Conservation (phyloP, 2,888 invertebrate genomes). For the Platypus cylindrus region DNA sequence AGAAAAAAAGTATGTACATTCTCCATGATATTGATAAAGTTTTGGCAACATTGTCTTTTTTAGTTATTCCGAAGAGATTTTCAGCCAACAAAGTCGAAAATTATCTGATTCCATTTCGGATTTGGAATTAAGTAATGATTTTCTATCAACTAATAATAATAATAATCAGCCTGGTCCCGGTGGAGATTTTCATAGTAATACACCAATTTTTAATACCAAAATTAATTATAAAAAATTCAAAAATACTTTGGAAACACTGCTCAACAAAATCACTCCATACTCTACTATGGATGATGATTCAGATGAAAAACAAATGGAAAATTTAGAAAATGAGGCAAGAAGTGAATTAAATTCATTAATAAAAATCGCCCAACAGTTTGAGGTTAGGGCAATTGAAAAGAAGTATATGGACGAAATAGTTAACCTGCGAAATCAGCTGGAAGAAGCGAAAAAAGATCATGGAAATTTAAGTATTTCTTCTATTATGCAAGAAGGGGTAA, state of each 20-base stretch:
- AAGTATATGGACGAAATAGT: slow-evolving; percentile 39
- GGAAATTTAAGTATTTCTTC: slow-evolving; percentile 28
- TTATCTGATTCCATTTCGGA: slow-evolving; percentile 38
- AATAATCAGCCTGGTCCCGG: slow-evolving; percentile 24
- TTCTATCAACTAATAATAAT: slow-evolving; percentile 22
- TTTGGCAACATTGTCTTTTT: slow-evolving; percentile 15
- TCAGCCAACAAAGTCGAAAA: slow-evolving; percentile 52
- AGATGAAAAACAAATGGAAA: slow-evolving; percentile 22
- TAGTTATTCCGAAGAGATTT: slow-evolving; percentile 54
- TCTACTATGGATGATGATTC: no score
- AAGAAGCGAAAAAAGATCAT: slow-evolving; percentile 30
- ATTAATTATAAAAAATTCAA: slow-evolving; percentile 26
- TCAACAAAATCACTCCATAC: slow-evolving; percentile 20
- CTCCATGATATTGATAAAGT: neutral
- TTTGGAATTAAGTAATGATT: slow-evolving; percentile 36
- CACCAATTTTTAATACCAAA: no score
- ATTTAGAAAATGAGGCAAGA: slow-evolving; percentile 22
- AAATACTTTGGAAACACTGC: slow-evolving; percentile 23
- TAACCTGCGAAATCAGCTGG: slow-evolving; percentile 23
- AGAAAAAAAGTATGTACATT: slow-evolving; percentile 53
- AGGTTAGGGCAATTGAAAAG: slow-evolving; percentile 39
- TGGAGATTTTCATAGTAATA: slow-evolving; percentile 23
- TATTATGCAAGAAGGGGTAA: slow-evolving; percentile 42
- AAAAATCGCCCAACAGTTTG: slow-evolving; percentile 32
- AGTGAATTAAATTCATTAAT: slow-evolving; percentile 24